A percentile compares a stretch with the other conserved stretches of the same genome.
These are phyloP conservation scores for Gorsachius goisagi DNA, from an alignment of 2,113 vertebrate species.

Conservation along the genomic window DNA sequence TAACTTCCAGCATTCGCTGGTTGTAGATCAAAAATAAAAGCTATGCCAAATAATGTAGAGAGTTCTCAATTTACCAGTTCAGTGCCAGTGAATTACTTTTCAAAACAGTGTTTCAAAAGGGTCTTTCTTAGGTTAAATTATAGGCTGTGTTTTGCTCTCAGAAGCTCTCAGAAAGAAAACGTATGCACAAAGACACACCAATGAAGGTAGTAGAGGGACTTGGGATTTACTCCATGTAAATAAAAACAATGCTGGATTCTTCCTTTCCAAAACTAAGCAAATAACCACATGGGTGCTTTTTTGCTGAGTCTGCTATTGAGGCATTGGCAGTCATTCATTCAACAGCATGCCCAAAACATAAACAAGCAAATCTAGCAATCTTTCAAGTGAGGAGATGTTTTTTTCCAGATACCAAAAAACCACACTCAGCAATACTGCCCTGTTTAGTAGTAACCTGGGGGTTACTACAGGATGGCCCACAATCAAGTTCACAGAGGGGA, in stretches of 20 bases:
- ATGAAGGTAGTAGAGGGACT: neutral
- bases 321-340: slow-evolving; percentile 37
- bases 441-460: neutral
- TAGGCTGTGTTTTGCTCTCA: neutral
- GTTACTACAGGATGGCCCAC: neutral
- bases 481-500: neutral
- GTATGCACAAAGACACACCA: neutral
- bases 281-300: neutral
- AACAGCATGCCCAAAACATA: slow-evolving; percentile 32
- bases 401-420: neutral
- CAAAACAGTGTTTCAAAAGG: neutral
- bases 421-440: neutral
- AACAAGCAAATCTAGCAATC: slow-evolving; percentile 35
- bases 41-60: neutral
- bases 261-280: slow-evolving; percentile 29
- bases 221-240: neutral
- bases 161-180: neutral
- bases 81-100: neutral
- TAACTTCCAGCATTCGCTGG: neutral
- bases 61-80: neutral
- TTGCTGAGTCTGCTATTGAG: slow-evolving; percentile 34
- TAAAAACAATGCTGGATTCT: neutral
- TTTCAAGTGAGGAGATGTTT: neutral
- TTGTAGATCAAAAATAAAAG: slow-evolving; percentile 9
- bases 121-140: neutral